phyloP scores from a whole-genome alignment of 2,797 vertebrate genomes.

The Synanceia verrucosa region DNA sequence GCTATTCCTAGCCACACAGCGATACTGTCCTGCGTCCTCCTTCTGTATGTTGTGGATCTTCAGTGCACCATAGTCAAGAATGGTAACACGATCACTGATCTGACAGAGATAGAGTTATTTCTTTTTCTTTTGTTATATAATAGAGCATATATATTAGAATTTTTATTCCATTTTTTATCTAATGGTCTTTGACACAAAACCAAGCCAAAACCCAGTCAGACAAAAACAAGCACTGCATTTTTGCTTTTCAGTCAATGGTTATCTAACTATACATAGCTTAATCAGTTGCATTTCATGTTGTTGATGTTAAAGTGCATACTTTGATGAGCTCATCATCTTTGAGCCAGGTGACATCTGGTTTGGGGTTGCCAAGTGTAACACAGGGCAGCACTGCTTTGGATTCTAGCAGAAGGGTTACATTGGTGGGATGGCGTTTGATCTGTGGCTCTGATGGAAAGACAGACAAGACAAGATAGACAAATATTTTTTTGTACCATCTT shows the following conservation, averaged over 20 bases:
- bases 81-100: conserved; percentile 88
- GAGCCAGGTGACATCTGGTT: conserved; percentile 95
- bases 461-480: not conserved
- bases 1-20: conserved; percentile 95
- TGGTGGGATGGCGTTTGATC: conserved; percentile 93
- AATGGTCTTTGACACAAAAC: not conserved
- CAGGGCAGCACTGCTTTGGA: conserved; percentile 95
- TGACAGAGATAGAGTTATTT: conserved; percentile 47
- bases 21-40: conserved; percentile 94
- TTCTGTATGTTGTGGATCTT: conserved; percentile 95
- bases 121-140: not conserved
- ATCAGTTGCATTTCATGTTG: rapidly evolving
- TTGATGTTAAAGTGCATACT: conserved; percentile 77
- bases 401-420: conserved; percentile 90
- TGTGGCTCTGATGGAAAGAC: conserved; percentile 87
- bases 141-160: not conserved
- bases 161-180: not conserved
- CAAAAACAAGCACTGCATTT: not conserved
- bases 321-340: conserved; percentile 93
- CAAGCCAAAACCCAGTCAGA: too few species aligned
- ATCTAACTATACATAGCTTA: too few species aligned
- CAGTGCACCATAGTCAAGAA: conserved; percentile 93
- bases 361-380: conserved; percentile 94
- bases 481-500: not conserved
- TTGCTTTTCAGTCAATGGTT: not conserved